Conservation (phyloP, 1,140 invertebrate species). For the Eupristina koningsbergeri region DNA sequence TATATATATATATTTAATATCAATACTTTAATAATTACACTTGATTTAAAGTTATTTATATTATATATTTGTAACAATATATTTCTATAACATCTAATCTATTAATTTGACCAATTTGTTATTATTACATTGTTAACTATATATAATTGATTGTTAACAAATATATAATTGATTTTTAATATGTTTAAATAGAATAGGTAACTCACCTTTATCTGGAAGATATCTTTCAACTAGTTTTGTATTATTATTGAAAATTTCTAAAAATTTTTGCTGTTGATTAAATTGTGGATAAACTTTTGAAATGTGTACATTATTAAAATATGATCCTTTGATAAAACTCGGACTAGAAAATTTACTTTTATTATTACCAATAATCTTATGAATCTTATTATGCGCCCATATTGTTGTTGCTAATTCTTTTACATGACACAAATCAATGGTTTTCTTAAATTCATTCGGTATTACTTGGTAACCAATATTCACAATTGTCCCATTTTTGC, state of each 20-base stretch:
- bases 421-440: slow-evolving; percentile 30
- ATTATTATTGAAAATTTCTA: slow-evolving; percentile 26
- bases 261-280: slow-evolving; percentile 14
- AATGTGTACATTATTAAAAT: slow-evolving; percentile 13
- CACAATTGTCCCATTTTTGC: slow-evolving; percentile 8
- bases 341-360: not conserved
- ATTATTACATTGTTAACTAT: no score
- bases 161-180: no score
- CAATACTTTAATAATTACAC: no score
- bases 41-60: no score
- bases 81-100: no score
- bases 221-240: slow-evolving; percentile 10
- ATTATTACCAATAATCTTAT: not conserved
- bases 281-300: slow-evolving; percentile 15
- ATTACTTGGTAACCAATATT: slow-evolving; percentile 30
- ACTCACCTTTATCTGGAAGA: slow-evolving; percentile 16
- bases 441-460: not conserved
- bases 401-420: slow-evolving; percentile 13
- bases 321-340: slow-evolving; percentile 20
- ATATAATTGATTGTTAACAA: no score
- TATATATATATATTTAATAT: no score
- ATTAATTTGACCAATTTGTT: no score
- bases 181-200: not conserved
- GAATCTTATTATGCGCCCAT: slow-evolving; percentile 31
- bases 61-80: no score